Evolutionary conservation across 2,113 vertebrate species (phyloP), one percentile per base, ranked within the genome.

Genomic region (Zosterops lateralis): DNA sequence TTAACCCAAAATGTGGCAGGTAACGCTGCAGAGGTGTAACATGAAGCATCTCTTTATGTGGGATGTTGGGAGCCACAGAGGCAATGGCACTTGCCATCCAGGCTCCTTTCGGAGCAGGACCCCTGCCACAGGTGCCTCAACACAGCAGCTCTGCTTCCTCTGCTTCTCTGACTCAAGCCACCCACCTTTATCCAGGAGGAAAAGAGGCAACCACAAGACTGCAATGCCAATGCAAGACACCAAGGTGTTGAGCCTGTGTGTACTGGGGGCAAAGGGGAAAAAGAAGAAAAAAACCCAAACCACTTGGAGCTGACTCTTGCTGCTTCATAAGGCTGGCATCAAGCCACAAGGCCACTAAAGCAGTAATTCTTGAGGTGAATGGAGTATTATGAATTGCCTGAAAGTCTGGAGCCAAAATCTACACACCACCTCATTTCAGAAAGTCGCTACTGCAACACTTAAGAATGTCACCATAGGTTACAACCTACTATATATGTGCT

Each of bases 41-140:
- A 38, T 0, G 29, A 61, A 64, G 12, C 1, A 0, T 14, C 34
- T 53, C 38, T 75, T 78, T 6, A 21, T 0, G 2, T 6, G 28
- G 42, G 31, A 29, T 0, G 3, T 32, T 47, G 70, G 65, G 50
- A 58, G 57, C 15, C 12, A 18, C n/a, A 5, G 11, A 1, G 26
- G 44, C 48, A 62, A 28, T 4, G 61, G 15, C 0, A 0, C 17
- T 48, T 19, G 3, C 31, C 16, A 40, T 1, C 21, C n/a, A 9
- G 57, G 40, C 18, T 84, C 53, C 40, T 47, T 57, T 28, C 0
- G 2, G 51, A 66, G 67, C 47, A 71, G 56, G 67, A 54, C 6
- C 3, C 24, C 17, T 21, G 38, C 9, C 20, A 38, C 58, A 71
- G 45, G n/a, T 7, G 31, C 26, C 36, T 12, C 15, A 5, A 5